These are phyloP conservation scores for Alaudala cheleensis DNA, from an alignment of 2,113 vertebrate genomes.

Conservation along the genomic window DNA sequence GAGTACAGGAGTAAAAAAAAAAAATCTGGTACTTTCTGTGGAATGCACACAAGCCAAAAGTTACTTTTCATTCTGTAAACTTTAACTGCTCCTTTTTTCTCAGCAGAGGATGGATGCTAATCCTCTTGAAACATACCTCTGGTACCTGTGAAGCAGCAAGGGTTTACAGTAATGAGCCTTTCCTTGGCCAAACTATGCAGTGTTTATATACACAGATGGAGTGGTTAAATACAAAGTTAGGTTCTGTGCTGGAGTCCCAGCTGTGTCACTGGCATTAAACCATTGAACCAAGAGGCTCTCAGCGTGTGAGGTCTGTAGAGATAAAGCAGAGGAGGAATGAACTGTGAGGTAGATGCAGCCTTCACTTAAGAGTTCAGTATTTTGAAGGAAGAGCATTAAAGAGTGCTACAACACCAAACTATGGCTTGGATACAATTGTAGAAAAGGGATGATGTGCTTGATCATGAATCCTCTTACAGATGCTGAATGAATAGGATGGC, in stretches of 20 bases:
- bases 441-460: not conserved
- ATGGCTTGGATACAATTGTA: not conserved
- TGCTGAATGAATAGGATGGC: not conserved
- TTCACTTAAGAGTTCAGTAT: not conserved
- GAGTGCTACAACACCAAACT: not conserved
- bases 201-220: not conserved
- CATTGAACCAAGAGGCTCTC: not conserved
- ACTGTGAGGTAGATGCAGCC: not conserved
- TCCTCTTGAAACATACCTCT: not conserved
- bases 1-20: not conserved
- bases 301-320: not conserved
- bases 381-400: not conserved
- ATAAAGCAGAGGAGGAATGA: not conserved
- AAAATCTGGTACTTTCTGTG: not conserved
- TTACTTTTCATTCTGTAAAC: not conserved
- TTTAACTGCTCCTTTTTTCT: not conserved
- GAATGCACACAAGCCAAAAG: not conserved
- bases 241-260: not conserved
- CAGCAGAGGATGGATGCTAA: not conserved
- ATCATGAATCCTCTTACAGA: not conserved
- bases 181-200: not conserved
- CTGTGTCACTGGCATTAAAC: not conserved
- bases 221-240: not conserved
- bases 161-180: not conserved
- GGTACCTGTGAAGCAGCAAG: not conserved